Percentiles rank a stretch among this genome's conserved stretches.
phyloP scores from a whole-genome alignment of 2,113 vertebrate genomes.

The Bubalus kerabau region DNA sequence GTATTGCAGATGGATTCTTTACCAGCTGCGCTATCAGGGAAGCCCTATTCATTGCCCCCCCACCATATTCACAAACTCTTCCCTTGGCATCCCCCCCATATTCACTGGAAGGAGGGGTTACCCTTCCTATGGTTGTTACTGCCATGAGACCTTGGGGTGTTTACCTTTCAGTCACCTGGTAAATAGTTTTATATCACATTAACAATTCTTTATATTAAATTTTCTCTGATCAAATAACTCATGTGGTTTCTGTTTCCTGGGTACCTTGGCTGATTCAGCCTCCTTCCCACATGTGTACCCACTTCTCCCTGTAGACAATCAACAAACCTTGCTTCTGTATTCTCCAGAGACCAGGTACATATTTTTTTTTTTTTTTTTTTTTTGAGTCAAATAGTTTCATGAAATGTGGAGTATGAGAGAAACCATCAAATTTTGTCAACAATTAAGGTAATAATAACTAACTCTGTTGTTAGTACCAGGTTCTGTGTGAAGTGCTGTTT shows the following conservation, averaged over 20 bases:
- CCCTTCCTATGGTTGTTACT: not conserved
- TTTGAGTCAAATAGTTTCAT: not conserved
- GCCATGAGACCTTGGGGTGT: not conserved
- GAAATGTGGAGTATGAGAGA: not conserved
- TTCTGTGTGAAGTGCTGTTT: not conserved
- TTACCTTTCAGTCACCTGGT: not conserved
- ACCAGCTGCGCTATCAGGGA: not conserved
- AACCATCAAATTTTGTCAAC: not conserved
- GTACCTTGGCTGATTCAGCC: not conserved
- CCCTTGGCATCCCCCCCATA: not conserved
- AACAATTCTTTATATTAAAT: not conserved
- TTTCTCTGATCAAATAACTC: not conserved
- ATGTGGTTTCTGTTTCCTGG: not conserved
- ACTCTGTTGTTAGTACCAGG: not conserved
- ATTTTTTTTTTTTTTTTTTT: not conserved
- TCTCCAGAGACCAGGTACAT: not conserved
- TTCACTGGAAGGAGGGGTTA: not conserved
- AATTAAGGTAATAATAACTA: not conserved
- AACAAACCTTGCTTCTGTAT: not conserved
- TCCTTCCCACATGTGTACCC: not conserved
- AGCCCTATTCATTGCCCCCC: not conserved
- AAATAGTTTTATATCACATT: not conserved
- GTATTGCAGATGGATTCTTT: not conserved
- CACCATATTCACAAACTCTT: not conserved
- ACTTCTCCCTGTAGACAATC: not conserved